phyloP scores from a whole-genome alignment of 2,888 invertebrate genomes.

The Platerodrilus igneus region DNA sequence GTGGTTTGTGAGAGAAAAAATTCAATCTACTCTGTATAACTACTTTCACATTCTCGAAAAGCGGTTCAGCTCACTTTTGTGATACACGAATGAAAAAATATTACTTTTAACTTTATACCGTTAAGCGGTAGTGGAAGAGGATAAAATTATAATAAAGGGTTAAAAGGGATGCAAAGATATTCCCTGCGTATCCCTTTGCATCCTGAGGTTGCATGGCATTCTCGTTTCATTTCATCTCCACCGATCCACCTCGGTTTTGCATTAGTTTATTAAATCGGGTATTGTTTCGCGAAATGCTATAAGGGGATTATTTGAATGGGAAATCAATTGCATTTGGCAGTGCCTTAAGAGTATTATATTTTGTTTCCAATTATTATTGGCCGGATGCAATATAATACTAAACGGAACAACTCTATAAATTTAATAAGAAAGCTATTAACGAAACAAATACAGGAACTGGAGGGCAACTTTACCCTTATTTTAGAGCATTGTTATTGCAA shows the following conservation, averaged over 20 bases:
- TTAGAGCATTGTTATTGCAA: slow-evolving; percentile 26
- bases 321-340: slow-evolving; percentile 25
- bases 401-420: slow-evolving; percentile 13
- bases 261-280: slow-evolving; percentile 44
- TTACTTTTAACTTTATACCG: too few species aligned
- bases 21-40: too few species aligned
- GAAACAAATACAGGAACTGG: slow-evolving; percentile 12
- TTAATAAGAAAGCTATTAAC: slow-evolving; percentile 18
- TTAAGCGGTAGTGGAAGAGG: slow-evolving; percentile 38
- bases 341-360: slow-evolving; percentile 14
- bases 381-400: neutral
- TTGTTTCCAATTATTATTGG: neutral
- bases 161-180: slow-evolving; percentile 37
- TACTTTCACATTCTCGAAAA: too few species aligned
- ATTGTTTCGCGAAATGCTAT: slow-evolving; percentile 39
- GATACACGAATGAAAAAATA: too few species aligned
- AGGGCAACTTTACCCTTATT: slow-evolving; percentile 19
- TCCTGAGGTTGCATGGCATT: slow-evolving; percentile 40
- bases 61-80: too few species aligned
- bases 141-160: slow-evolving; percentile 38
- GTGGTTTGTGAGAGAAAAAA: too few species aligned
- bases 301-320: slow-evolving; percentile 34
- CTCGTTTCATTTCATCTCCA: slow-evolving; percentile 42
- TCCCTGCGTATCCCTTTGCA: slow-evolving; percentile 30
- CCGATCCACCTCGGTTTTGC: slow-evolving; percentile 42